These are phyloP conservation scores for Argyresthia goedartella DNA, from an alignment of 2,888 invertebrate species.

Conservation along the genomic window DNA sequence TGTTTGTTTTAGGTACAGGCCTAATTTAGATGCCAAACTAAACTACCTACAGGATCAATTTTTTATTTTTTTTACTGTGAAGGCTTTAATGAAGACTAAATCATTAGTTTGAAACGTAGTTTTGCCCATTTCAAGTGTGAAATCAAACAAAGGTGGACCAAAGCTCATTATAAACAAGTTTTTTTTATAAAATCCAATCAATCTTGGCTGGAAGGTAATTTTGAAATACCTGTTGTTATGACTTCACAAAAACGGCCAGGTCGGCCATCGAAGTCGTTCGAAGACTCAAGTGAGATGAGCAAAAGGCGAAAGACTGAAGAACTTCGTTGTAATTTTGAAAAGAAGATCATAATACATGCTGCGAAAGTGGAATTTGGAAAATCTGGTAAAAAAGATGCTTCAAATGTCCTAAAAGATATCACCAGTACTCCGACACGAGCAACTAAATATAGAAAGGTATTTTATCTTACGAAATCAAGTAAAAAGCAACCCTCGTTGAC, in stretches of 20 bases:
- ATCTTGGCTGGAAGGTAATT: slow-evolving; percentile 10
- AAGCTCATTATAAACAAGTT: slow-evolving; percentile 2
- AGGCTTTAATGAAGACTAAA: slow-evolving; percentile 6
- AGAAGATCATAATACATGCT: slow-evolving; percentile 13
- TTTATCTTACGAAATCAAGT: neutral
- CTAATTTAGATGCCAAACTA: slow-evolving; percentile 9
- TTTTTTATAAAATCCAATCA: slow-evolving; percentile 9
- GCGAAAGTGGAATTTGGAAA: slow-evolving; percentile 13
- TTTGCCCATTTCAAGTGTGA: slow-evolving; percentile 10
- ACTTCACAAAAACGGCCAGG: neutral
- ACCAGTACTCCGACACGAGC: neutral
- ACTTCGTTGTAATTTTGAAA: neutral
- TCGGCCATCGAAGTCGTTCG: neutral
- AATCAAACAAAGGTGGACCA: slow-evolving; percentile 8
- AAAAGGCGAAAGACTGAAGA: neutral
- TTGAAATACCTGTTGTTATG: slow-evolving; percentile 6
- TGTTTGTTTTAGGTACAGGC: too few relatives aligned
- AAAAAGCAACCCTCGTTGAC: neutral
- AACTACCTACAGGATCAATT: slow-evolving; percentile 9
- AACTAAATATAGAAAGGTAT: neutral
- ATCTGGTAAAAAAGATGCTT: slow-evolving; percentile 7
- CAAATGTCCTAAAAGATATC: neutral
- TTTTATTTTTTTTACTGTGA: slow-evolving; percentile 1
- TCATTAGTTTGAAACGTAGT: slow-evolving; percentile 6
- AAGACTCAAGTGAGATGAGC: neutral